A percentile compares a stretch with the other conserved stretches of the same genome.
Conservation (phyloP, 2,888 invertebrate species). For the Nasonia oneida region DNA sequence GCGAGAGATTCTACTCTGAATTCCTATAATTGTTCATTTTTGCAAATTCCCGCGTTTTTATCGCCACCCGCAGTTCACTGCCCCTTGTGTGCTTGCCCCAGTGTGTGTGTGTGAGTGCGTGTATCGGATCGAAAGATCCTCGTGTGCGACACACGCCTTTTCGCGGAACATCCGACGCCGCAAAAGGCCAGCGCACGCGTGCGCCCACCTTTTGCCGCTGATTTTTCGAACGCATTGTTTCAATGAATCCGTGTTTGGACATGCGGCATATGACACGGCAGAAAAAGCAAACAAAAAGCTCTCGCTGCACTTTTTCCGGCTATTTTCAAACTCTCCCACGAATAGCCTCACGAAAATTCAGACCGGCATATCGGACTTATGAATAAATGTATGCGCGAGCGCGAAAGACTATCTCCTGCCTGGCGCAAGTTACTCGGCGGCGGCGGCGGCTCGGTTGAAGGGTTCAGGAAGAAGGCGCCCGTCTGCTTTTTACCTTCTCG, state of each 20-base stretch:
- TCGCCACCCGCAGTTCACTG: constrained; percentile 64
- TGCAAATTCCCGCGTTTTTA: constrained; percentile 77
- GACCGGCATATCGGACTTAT: constrained; percentile 41
- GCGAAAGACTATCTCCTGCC: constrained; percentile 51
- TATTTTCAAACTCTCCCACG: constrained; percentile 49
- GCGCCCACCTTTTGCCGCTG: constrained; percentile 3
- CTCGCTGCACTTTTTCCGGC: background rate
- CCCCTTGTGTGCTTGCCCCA: constrained; percentile 45
- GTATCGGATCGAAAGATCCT: constrained; percentile 68
- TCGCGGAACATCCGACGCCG: constrained; percentile 56
- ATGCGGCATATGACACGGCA: background rate
- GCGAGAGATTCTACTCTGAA: constrained; percentile 74
- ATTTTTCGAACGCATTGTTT: constrained; percentile 47
- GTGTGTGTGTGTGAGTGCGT: background rate
- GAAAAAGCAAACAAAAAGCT: background rate
- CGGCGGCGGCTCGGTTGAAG: constrained; percentile 28
- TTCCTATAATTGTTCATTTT: constrained; percentile 79
- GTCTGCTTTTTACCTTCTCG: constrained; percentile 41
- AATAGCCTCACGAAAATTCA: constrained; percentile 24
- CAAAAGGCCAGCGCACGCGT: constrained; percentile 44
- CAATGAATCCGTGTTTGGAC: constrained; percentile 19
- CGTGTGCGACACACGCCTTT: constrained; percentile 50
- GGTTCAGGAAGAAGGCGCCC: constrained; percentile 52
- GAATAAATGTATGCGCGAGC: constrained; percentile 59
- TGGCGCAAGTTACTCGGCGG: constrained; percentile 14